Percentiles rank a stretch among this genome's conserved stretches.
Conservation (phyloP, 2,113 vertebrate species). For the Oncorhynchus mykiss region DNA sequence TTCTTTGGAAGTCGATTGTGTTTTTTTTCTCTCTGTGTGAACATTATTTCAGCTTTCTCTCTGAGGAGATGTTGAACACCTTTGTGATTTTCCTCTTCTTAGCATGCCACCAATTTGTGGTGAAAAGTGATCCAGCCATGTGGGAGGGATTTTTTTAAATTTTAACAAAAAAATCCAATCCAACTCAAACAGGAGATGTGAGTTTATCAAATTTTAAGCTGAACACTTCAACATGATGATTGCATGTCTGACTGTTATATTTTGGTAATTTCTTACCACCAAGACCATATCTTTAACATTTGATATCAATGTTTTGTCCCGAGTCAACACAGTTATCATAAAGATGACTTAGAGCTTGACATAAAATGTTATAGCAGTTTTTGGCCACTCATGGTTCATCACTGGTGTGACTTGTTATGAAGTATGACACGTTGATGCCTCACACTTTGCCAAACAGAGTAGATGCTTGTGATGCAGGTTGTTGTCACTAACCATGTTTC, state of each 20-base stretch:
- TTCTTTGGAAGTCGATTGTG: conserved; percentile 56
- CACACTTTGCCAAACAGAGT: no score
- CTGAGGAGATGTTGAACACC: conserved; percentile 22
- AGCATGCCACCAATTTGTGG: conserved; percentile 42
- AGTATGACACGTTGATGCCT: no score
- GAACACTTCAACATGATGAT: background rate
- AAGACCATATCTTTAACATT: conserved; percentile 1
- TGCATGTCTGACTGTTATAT: background rate
- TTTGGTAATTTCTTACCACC: background rate
- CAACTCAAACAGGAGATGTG: conserved; percentile 1
- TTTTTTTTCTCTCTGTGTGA: conserved; percentile 59
- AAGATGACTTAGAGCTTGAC: no score
- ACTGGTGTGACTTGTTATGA: no score
- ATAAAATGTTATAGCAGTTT: no score
- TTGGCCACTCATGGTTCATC: no score
- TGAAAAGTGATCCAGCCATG: conserved; percentile 24
- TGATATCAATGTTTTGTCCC: background rate
- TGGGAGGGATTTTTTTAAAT: conserved; percentile 40
- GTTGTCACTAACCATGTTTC: no score
- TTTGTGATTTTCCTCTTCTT: conserved; percentile 15
- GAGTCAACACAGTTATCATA: no score
- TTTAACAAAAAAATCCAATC: conserved; percentile 5
- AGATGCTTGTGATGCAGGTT: no score
- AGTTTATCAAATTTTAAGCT: conserved; percentile 31
- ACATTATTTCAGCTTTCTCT: conserved; percentile 59